Evolutionary conservation across 2,888 invertebrate species (phyloP).

Genomic region (Eucriotettix oculatus): DNA sequence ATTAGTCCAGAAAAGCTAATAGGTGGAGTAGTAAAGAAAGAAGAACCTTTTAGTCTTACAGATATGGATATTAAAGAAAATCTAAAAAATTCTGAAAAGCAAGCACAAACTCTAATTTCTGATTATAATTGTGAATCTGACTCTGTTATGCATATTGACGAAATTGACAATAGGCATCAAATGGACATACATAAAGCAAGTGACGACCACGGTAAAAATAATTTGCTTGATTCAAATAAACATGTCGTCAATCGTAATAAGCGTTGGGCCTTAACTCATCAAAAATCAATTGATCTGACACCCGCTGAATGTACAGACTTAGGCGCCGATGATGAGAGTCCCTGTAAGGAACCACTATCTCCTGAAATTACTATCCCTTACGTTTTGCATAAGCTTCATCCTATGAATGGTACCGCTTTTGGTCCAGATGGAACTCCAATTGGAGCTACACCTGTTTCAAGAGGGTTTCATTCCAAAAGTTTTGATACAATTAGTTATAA

Average conservation of each 20-base stretch:
- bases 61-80: not conserved
- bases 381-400: slow-evolving; percentile 65
- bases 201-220: slow-evolving; percentile 71
- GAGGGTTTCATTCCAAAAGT: too few species aligned
- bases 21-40: not conserved
- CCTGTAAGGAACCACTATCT: slow-evolving; percentile 25
- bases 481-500: too few species aligned
- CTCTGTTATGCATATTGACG: slow-evolving; percentile 24
- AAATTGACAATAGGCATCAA: slow-evolving; percentile 10
- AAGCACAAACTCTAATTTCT: slow-evolving; percentile 8
- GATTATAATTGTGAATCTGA: slow-evolving; percentile 15
- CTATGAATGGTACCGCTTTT: slow-evolving; percentile 66
- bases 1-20: not conserved
- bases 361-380: slow-evolving; percentile 62
- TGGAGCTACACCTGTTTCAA: not conserved
- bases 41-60: not conserved
- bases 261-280: slow-evolving; percentile 67
- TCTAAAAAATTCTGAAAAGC: not conserved
- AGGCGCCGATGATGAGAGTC: slow-evolving; percentile 30
- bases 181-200: slow-evolving; percentile 31
- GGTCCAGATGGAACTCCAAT: slow-evolving; percentile 14
- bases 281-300: slow-evolving; percentile 69
- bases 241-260: slow-evolving; percentile 38
- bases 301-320: slow-evolving; percentile 62
- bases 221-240: slow-evolving; percentile 55